Evolutionary conservation across 2,888 invertebrate genomes (phyloP), one percentile per base, ranked within the genome.

Genomic region (Carabus problematicus): DNA sequence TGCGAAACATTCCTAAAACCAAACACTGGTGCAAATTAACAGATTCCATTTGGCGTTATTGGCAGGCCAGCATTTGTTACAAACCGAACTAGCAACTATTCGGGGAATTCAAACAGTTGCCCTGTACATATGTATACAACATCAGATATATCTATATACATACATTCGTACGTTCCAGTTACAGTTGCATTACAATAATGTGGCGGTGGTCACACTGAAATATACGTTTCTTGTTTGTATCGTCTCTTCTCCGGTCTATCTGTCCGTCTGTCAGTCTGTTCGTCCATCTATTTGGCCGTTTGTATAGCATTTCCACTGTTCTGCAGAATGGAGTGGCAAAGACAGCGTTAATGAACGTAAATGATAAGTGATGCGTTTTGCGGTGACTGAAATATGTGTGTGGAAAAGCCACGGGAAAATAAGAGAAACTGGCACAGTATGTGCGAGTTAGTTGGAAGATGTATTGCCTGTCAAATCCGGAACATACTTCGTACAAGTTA

Each of bases 301-400:
- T 45, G 45, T 45, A 3, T 6, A 4, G 7, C 12, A n/a, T 45
- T 8, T 55, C 55, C 11, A 55, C 19, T 16, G 16, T 41, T 14
- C 39, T 19, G 41, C 56, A 56, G 18, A 56, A 56, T 40, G 39
- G 29, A 19, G n/a, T n/a, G 9, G 56, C 56, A 14, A 40, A 40
- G 56, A 56, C 39, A 29, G 29, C n/a, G 56, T 56, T 56, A 52
- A 52, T 52, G 52, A 52, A 56, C 56, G 40, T 41, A 56, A 56
- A 56, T 56, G 56, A 56, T n/a, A 56, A 56, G 56, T 56, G 56
- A 56, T 56, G 56, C 14, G 56, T 56, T 41, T 56, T 14, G 56
- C 29, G 29, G 29, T 29, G 29, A 29, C 29, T 29, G 29, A 29
- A 29, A 29, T 29, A 29, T 29, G 29, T 29, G 29, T 56, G 56